A percentile compares a stretch with the other conserved stretches of the same genome.
Conservation (phyloP, 1,140 invertebrate species). For the Drosophila grimshawi region DNA sequence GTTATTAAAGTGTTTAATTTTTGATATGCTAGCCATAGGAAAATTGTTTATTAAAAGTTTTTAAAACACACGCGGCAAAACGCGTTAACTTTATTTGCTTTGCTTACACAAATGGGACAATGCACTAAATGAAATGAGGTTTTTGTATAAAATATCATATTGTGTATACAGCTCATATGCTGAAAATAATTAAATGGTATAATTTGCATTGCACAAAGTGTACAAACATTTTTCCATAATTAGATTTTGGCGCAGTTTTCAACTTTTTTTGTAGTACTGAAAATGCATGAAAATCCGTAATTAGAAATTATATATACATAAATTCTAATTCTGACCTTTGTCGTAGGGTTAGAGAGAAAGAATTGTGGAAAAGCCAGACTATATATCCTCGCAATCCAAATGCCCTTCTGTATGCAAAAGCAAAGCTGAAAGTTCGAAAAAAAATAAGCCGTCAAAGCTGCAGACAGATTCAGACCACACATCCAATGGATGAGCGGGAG, state of each 20-base stretch:
- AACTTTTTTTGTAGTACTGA: slow-evolving; percentile 8
- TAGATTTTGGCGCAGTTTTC: slow-evolving; percentile 17
- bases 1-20: too few species aligned
- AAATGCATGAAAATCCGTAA: slow-evolving; percentile 25
- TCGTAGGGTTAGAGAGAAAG: not conserved
- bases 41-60: not conserved
- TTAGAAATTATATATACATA: slow-evolving; percentile 31
- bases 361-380: not conserved
- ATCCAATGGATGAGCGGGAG: too few species aligned
- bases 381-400: not conserved
- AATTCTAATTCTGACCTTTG: slow-evolving; percentile 16
- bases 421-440: not conserved
- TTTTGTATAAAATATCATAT: slow-evolving; percentile 13
- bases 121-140: slow-evolving; percentile 25
- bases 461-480: slow-evolving; percentile 11
- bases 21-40: too few species aligned
- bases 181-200: slow-evolving; percentile 23
- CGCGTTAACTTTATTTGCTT: slow-evolving; percentile 12
- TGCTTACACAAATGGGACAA: slow-evolving; percentile 31
- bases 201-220: slow-evolving; percentile 26
- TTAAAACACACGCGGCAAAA: not conserved
- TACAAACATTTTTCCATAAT: slow-evolving; percentile 30
- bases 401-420: not conserved
- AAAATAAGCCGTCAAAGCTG: not conserved
- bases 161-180: slow-evolving; percentile 10